A percentile compares a stretch with the other conserved stretches of the same genome.
Conservation (phyloP, 2,888 invertebrate genomes). For the Caenorhabditis plicata region DNA sequence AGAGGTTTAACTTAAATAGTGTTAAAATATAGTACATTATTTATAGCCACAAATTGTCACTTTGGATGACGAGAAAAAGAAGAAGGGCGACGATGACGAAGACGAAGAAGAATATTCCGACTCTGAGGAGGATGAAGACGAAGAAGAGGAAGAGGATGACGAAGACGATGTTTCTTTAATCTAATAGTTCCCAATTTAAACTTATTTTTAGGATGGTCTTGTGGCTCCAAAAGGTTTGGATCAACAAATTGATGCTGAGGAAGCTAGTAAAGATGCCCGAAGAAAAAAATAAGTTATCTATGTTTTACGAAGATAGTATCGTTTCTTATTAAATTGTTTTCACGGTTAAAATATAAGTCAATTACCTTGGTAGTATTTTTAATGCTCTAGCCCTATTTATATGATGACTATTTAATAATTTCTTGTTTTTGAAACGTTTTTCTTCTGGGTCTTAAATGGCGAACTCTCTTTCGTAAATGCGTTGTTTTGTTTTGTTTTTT, state of each 20-base stretch:
- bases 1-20: conserved; percentile 75
- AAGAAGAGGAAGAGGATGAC: conserved; percentile 44
- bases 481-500: no score
- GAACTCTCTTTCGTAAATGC: no score
- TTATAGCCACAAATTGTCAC: conserved; percentile 92
- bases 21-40: background rate
- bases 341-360: no score
- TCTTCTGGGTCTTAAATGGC: no score
- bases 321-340: no score
- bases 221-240: conserved; percentile 63
- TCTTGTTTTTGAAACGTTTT: no score
- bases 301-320: no score
- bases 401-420: no score
- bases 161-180: conserved; percentile 3
- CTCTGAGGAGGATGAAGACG: conserved; percentile 57
- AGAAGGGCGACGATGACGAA: conserved; percentile 55
- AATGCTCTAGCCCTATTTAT: no score
- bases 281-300: no score
- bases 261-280: conserved; percentile 37
- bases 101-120: conserved; percentile 52
- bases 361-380: no score
- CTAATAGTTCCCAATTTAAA: background rate
- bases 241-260: conserved; percentile 58
- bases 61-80: conserved; percentile 92
- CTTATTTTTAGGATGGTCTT: conserved; percentile 47